Conservation (phyloP, 2,797 vertebrate genomes). For the Calcarius lapponicus region DNA sequence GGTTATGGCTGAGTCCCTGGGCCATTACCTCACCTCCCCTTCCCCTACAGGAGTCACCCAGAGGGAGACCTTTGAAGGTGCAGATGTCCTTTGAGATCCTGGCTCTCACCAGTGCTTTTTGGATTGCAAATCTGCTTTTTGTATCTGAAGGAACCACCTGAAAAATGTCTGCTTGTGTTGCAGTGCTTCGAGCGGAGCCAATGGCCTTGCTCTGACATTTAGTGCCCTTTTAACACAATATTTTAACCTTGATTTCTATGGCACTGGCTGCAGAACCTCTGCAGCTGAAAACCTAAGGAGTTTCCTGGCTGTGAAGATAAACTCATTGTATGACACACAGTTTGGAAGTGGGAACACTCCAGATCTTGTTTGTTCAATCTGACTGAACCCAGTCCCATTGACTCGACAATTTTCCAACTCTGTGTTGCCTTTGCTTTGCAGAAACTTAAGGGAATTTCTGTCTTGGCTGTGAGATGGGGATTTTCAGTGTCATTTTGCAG, state of each 20-base stretch:
- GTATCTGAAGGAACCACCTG: not conserved
- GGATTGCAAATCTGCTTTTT: not conserved
- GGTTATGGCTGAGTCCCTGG: not conserved
- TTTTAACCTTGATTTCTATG: not conserved
- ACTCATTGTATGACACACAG: not conserved
- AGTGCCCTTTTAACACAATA: not conserved
- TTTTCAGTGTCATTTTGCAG: not conserved
- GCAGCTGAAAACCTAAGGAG: not conserved
- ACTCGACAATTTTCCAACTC: not conserved
- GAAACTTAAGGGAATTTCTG: not conserved
- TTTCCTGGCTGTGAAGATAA: constrained; percentile 40
- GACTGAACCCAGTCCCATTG: not conserved
- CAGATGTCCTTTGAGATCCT: constrained; percentile 23
- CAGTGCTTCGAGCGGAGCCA: not conserved
- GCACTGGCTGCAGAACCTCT: not conserved
- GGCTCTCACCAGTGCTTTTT: not conserved
- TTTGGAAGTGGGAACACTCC: not conserved
- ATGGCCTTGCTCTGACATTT: not conserved
- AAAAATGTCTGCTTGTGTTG: not conserved
- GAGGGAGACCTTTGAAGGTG: constrained; percentile 13
- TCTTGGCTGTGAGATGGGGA: not conserved
- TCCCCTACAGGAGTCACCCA: not conserved
- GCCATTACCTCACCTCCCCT: not conserved
- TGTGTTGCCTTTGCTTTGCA: not conserved
- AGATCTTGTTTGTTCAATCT: not conserved